Conservation (phyloP, 2,113 vertebrate species). For the Alces alces region DNA sequence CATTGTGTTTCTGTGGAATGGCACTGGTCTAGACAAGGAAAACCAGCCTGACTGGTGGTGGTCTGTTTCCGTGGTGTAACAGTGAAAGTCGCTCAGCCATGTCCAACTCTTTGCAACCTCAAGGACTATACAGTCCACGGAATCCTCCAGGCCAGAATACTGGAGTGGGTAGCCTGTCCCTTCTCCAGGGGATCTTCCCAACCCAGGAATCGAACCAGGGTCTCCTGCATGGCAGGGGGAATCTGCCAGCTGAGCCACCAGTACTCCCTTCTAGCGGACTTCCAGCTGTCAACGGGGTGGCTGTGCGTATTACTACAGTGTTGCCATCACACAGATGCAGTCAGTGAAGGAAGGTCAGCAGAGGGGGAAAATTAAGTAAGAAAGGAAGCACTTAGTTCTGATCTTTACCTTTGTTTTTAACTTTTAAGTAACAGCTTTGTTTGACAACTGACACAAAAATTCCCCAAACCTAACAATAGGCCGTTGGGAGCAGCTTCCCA, state of each 20-base stretch:
- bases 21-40: conserved; percentile 9
- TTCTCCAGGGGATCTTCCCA: neutral
- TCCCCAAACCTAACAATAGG: neutral
- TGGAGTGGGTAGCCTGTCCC: neutral
- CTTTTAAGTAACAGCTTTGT: neutral
- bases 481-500: neutral
- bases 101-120: neutral
- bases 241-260: neutral
- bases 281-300: neutral
- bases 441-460: neutral
- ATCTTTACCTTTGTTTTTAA: neutral
- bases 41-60: neutral
- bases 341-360: neutral
- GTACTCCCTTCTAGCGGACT: neutral
- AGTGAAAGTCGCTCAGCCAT: neutral
- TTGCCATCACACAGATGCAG: neutral
- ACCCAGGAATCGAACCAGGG: neutral
- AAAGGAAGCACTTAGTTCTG: neutral
- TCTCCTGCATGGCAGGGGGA: neutral
- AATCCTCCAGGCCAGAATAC: neutral
- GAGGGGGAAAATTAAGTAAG: neutral
- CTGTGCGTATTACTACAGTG: neutral
- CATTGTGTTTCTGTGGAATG: neutral
- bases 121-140: neutral
- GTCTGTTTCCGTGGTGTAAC: neutral